Percentiles rank a stretch among this genome's conserved stretches.
Conservation (phyloP, 2,113 vertebrate genomes). For the Hemiprocne comata region DNA sequence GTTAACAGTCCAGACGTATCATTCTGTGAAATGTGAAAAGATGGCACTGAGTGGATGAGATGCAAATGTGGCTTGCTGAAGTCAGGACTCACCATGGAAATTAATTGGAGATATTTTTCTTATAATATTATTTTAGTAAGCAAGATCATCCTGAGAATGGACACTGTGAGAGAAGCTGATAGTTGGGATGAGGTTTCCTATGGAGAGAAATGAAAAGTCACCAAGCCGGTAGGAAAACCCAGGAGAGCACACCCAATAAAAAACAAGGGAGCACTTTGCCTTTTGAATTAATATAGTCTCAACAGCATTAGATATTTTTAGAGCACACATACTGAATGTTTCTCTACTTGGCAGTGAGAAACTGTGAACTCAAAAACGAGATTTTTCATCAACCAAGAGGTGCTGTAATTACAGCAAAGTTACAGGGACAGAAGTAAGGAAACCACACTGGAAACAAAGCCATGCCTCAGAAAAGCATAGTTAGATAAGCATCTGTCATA, state of each 20-base stretch:
- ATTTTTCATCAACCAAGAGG: neutral
- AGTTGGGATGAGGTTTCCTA: neutral
- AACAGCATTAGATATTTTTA: neutral
- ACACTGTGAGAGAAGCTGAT: neutral
- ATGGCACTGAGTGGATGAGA: neutral
- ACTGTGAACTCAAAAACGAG: neutral
- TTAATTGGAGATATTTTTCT: neutral
- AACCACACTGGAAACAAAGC: neutral
- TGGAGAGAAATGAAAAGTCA: neutral
- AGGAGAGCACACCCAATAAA: neutral
- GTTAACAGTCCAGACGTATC: neutral
- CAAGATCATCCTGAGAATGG: neutral
- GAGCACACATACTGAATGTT: neutral
- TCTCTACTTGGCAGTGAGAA: neutral
- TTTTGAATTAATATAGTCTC: neutral
- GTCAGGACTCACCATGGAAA: neutral
- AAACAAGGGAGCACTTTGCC: neutral
- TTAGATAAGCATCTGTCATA: neutral
- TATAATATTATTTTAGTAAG: neutral
- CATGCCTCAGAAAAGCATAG: neutral
- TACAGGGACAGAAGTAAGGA: neutral
- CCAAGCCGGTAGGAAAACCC: neutral
- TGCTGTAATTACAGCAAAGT: neutral
- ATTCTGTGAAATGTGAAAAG: neutral
- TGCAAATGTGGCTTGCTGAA: neutral